phyloP scores from a whole-genome alignment of 1,140 invertebrate genomes.

The Lycorma delicatula region DNA sequence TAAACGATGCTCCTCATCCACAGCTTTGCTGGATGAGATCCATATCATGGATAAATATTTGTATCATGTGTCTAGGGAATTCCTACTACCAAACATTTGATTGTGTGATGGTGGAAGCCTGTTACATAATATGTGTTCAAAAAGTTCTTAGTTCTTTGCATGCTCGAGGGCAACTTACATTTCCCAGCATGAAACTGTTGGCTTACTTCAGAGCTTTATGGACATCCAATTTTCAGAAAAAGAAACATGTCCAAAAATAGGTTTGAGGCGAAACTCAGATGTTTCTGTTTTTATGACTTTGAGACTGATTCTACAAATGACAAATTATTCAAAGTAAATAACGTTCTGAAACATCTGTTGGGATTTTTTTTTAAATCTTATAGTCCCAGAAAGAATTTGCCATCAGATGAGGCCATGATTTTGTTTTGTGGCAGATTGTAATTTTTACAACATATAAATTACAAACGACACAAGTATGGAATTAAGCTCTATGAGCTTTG shows the following conservation, averaged over 20 bases:
- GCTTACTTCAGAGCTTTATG: too few species aligned
- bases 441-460: conserved; percentile 33
- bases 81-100: too few species aligned
- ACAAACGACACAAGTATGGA: conserved; percentile 32
- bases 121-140: too few species aligned
- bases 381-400: conserved; percentile 21
- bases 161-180: conserved; percentile 2
- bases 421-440: conserved; percentile 31
- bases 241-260: background rate
- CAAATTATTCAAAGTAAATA: background rate
- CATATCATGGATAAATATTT: too few species aligned
- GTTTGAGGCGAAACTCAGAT: background rate
- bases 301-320: background rate
- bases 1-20: too few species aligned
- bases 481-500: conserved; percentile 33
- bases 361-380: background rate
- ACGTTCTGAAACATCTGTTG: background rate
- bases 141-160: conserved; percentile 1
- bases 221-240: conserved; percentile 3
- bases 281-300: background rate
- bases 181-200: background rate
- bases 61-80: too few species aligned
- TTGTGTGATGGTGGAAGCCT: too few species aligned
- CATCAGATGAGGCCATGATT: conserved; percentile 27
- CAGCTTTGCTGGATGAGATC: too few species aligned